Evolutionary conservation across 2,113 vertebrate species (phyloP), one percentile per base, ranked within the genome.

Genomic region (Limnothrissa miodon): DNA sequence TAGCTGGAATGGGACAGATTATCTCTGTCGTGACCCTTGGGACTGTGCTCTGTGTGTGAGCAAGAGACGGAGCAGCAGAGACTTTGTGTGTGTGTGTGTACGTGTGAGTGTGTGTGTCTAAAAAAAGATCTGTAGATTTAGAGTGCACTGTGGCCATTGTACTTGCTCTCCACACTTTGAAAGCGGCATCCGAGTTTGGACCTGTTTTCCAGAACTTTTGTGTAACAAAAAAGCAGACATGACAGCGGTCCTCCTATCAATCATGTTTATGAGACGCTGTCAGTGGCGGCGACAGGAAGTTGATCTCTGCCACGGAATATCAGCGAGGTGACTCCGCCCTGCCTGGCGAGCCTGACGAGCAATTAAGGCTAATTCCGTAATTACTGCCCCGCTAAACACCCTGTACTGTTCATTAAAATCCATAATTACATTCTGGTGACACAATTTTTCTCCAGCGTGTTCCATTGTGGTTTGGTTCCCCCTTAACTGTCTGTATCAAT

Each of bases 361-460:
- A 93, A 93, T 93, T 93, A 92, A 70, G 81, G 81, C 88, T 93
- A 91, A 92, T 93, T 93, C 90, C 88, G 90, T 90, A 93, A 94
- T 93, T 93, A 92, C 87, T 88, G 84, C 86, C 82, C 86, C 85
- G 85, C 82, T 78, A 85, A 87, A 91, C 87, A 89, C 87, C 92
- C 90, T 88, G 87, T 90, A 87, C 88, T 87, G 83, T 92, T 93
- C 91, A 93, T 94, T 95, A 93, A 89, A 93, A 88, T 89, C 90
- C 90, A 88, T 94, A 93, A 94, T 95, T 94, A 91, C 92, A 89
- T 90, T 87, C 87, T 83, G 89, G 89, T 92, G 90, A 93, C 90
- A 90, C 91, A 91, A 86, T 92, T 92, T 89, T 92, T 90, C 88
- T 90, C 90, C 89, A 89, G 90, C 85, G 87, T 45, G 89, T 59